Evolutionary conservation across 2,797 vertebrate genomes (phyloP).

Genomic region (Chanos chanos): DNA sequence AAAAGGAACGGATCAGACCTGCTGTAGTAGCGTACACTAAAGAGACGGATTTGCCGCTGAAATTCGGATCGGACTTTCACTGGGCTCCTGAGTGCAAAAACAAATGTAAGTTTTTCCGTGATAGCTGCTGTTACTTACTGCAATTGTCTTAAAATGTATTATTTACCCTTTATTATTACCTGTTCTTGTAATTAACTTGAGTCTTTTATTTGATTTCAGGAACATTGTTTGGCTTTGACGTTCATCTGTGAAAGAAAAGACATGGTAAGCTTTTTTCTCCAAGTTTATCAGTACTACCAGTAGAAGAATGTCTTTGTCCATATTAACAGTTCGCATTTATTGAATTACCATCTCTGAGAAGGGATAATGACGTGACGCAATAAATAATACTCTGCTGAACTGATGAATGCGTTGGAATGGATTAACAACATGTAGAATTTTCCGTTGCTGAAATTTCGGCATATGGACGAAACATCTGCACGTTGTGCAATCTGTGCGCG

Average conservation of each 20-base stretch:
- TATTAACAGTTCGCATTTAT: not conserved
- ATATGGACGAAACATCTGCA: slow-evolving; percentile 19
- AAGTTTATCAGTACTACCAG: not conserved
- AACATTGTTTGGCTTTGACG: not conserved
- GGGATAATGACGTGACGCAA: no score
- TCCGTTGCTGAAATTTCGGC: slow-evolving; percentile 1
- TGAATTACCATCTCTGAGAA: not conserved
- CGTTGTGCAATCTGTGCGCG: slow-evolving; percentile 7
- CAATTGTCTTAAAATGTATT: no score
- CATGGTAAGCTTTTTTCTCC: slow-evolving; percentile 24
- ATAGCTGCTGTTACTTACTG: no score
- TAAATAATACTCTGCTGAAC: no score
- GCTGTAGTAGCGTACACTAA: no score
- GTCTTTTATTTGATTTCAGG: slow-evolving; percentile 10
- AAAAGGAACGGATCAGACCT: no score
- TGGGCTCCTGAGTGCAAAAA: no score
- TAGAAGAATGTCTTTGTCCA: not conserved
- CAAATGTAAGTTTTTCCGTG: no score
- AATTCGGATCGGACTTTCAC: no score
- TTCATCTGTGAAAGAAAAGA: not conserved
- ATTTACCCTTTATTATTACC: no score
- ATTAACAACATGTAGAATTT: not conserved
- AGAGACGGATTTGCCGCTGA: no score
- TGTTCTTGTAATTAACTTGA: no score
- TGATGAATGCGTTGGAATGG: not conserved